Evolutionary conservation across 2,113 vertebrate genomes (phyloP).

Genomic region (Phalacrocorax carbo): DNA sequence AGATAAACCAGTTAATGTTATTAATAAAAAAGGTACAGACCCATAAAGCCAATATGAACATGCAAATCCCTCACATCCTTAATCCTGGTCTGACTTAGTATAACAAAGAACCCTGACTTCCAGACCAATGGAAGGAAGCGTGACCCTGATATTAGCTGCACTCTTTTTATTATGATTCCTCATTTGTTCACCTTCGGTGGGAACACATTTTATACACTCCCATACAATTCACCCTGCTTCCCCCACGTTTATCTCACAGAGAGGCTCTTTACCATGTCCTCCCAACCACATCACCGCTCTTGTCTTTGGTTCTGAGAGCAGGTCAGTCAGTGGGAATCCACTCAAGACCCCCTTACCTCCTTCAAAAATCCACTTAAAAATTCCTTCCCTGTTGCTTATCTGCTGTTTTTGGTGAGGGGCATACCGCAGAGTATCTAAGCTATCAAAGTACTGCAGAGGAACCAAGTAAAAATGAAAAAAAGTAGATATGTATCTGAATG

Average conservation of each 20-base stretch:
- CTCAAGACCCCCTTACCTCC: not conserved
- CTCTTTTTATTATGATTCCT: not conserved
- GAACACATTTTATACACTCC: not conserved
- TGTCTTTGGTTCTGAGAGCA: not conserved
- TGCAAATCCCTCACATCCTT: not conserved
- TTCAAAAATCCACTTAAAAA: not conserved
- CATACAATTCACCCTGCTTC: not conserved
- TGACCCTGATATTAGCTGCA: not conserved
- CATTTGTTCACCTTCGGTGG: not conserved
- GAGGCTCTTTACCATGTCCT: not conserved
- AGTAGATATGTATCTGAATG: fast-evolving
- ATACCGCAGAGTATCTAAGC: not conserved
- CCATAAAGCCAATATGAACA: not conserved
- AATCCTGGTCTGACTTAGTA: not conserved
- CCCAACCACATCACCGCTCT: no score
- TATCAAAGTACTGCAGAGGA: not conserved
- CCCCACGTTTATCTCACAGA: not conserved
- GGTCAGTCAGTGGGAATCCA: not conserved
- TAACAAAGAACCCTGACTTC: not conserved
- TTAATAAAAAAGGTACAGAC: not conserved
- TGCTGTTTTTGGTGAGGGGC: not conserved
- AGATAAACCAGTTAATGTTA: not conserved
- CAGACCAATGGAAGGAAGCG: not conserved
- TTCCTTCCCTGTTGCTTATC: not conserved
- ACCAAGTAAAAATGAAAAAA: not conserved